Evolutionary conservation across 2,888 invertebrate species (phyloP), one percentile per base, ranked within the genome.

Genomic region (Drosophila dives): DNA sequence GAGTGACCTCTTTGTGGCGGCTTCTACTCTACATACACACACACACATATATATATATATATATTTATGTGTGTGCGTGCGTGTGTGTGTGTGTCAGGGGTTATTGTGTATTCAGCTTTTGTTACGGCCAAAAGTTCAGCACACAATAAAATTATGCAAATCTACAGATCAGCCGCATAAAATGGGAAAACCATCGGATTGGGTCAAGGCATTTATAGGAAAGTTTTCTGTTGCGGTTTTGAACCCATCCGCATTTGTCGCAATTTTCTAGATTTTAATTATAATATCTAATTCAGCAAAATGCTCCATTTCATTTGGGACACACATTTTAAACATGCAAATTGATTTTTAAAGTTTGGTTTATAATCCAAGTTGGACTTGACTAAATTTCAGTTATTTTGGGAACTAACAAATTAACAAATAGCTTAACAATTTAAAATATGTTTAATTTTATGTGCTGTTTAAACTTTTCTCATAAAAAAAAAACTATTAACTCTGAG

Each of bases 111-210:
- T 72, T 72, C 81, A 54, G 54, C 74, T 69, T 72, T 75, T 34
- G 64, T 49, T 59, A 50, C 50, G 51, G 61, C 55, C 58, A 55
- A 80, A 81, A 88, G 81, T 86, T 86, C 81, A 75, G 69, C 89
- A 84, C 70, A 89, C 87, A 85, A 89, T 81, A 80, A 80, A 85
- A 85, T 89, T 85, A 85, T 89, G 89, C 89, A 85, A 89, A 85
- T 84, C 89, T 72, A 53, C 45, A 74, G 81, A 75, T 84, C 70
- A 80, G 75, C 81, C 73, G 53, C 59, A 71, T 71, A 59, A 63
- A 68, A 64, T 68, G 51, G 51, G 49, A 61, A 60, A n/a, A 38
- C 8, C 40, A 55, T 45, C 40, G 50, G 10, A 49, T 55, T 20
- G n/a, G 42, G 17, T 50, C 11, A 20, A 51, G 36, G 26, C 38